Percentiles rank a stretch among this genome's conserved stretches.
Evolutionary conservation across 2,888 invertebrate genomes (phyloP).

Genomic region (Corbicula japonica): DNA sequence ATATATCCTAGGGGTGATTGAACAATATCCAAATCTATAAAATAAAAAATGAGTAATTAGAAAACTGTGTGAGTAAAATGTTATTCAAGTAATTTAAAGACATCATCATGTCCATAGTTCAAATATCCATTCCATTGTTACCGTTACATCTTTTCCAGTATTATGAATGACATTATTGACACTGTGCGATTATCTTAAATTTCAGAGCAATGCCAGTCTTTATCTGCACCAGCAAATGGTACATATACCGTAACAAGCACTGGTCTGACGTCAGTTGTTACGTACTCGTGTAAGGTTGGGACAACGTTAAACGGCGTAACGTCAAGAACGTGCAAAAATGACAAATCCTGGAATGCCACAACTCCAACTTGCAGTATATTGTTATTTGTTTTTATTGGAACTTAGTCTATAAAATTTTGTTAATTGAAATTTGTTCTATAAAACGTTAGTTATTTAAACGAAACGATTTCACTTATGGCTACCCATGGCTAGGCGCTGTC

Average conservation of each 20-base stretch:
- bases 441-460: not conserved
- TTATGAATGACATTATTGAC: not conserved
- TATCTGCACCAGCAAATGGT: constrained; percentile 33
- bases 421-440: not conserved
- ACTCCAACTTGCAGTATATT: constrained; percentile 48
- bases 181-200: not conserved
- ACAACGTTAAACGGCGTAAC: constrained; percentile 34
- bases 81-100: too few species aligned
- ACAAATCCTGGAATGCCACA: constrained; percentile 28
- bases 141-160: not conserved
- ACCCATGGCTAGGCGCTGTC: too few species aligned
- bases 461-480: too few species aligned
- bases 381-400: not conserved
- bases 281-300: constrained; percentile 40
- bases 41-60: too few species aligned
- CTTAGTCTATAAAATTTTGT: not conserved
- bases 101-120: not conserved
- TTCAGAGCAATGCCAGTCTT: constrained; percentile 38
- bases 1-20: too few species aligned
- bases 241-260: constrained; percentile 12
- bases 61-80: too few species aligned
- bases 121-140: not conserved
- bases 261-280: constrained; percentile 50
- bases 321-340: constrained; percentile 35
- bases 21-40: too few species aligned